A percentile compares a stretch with the other conserved stretches of the same genome.
These are phyloP conservation scores for Cepaea hortensis DNA, from an alignment of 2,888 invertebrate species.

Conservation along the genomic window DNA sequence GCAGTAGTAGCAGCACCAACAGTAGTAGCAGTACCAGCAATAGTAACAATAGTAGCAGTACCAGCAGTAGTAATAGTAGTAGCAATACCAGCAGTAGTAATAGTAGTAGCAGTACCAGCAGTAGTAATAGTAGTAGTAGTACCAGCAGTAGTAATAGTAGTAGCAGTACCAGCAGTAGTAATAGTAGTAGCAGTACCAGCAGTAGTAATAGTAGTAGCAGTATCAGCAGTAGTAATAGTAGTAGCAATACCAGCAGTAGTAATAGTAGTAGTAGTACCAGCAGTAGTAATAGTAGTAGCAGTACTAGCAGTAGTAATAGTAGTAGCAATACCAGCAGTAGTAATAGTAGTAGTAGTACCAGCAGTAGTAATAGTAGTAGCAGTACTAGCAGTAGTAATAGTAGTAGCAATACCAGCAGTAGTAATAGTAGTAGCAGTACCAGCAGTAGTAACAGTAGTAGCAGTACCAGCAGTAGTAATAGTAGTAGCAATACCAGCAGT, in stretches of 20 bases:
- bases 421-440: too few species aligned
- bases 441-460: too few species aligned
- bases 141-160: not conserved
- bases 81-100: not conserved
- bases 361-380: not conserved
- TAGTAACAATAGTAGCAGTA: not conserved
- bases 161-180: not conserved
- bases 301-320: not conserved
- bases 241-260: not conserved
- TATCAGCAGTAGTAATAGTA: not conserved
- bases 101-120: not conserved
- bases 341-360: not conserved
- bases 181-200: not conserved
- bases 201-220: not conserved
- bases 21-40: not conserved
- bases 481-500: too few species aligned
- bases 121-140: not conserved
- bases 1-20: too few species aligned
- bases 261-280: not conserved
- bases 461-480: too few species aligned
- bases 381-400: not conserved
- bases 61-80: not conserved
- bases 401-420: not conserved
- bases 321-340: not conserved
- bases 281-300: not conserved